Evolutionary conservation across 2,113 vertebrate species (phyloP), one percentile per base, ranked within the genome.

Genomic region (Tachysurus fulvidraco): DNA sequence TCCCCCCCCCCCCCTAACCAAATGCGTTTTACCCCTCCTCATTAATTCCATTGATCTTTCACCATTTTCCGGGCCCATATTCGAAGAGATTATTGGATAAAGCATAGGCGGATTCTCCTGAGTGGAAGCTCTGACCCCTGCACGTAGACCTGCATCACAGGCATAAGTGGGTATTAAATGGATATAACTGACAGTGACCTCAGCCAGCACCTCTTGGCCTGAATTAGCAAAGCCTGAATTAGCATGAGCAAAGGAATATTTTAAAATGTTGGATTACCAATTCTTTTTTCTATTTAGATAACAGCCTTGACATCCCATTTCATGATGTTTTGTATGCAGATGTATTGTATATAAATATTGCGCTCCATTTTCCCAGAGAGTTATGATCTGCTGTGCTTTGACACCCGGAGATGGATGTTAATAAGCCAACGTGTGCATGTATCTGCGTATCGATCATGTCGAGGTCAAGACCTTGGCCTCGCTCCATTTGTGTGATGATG

Each of bases 131-230:
- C 86, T 95, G 95, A 96, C 95, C 94, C 92, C 93, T 67, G 91
- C 85, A 92, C 89, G 91, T 28, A 93, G 92, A 90, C 94, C 85
- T 91, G 92, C 91, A 90, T 93, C 90, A 92, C 92, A 93, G 93
- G 94, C 94, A 94, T 95, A 95, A 95, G 94, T 95, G 94, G 94
- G 94, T 95, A 96, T 96, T 96, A 96, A 95, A 96, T 95, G 94
- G 94, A 94, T 95, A 94, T 95, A 96, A 95, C 94, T 95, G 95
- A 95, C 93, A 95, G 94, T 95, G 95, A 96, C 95, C 95, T 93
- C 91, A 91, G 86, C 93, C 94, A 94, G 92, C 94, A 95, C 94
- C 91, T 90, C 90, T 91, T 52, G 87, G 90, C 93, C 93, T 71
- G 88, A 88, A 90, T 95, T 83, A 83, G 91, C 92, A 83, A 89